A percentile compares a stretch with the other conserved stretches of the same genome.
Evolutionary conservation across 2,888 invertebrate genomes (phyloP).

Genomic region (Thymelicus sylvestris): DNA sequence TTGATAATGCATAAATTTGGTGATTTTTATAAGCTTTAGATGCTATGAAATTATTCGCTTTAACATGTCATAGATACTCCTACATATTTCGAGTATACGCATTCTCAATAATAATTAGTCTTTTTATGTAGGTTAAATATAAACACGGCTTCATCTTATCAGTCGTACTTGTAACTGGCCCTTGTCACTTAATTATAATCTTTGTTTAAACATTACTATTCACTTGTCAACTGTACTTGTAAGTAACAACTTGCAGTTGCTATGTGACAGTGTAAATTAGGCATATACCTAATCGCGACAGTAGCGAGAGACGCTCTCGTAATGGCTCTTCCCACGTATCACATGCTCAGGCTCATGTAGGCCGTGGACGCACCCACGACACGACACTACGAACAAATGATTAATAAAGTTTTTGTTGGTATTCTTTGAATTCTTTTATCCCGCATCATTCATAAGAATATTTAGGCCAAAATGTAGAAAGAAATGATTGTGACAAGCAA

Average conservation of each 20-base stretch:
- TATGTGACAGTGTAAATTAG: neutral
- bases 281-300: constrained; percentile 27
- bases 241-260: neutral
- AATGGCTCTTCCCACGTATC: constrained; percentile 40
- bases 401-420: constrained; percentile 15
- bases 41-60: too few species aligned
- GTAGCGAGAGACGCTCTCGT: constrained; percentile 27
- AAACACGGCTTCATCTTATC: too few species aligned
- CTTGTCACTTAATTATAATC: too few species aligned
- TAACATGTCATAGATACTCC: too few species aligned
- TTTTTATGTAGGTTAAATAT: too few species aligned
- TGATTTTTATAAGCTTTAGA: too few species aligned
- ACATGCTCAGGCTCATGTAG: constrained; percentile 27
- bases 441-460: constrained; percentile 2
- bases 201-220: neutral
- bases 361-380: constrained; percentile 38
- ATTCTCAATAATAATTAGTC: too few species aligned
- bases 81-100: too few species aligned
- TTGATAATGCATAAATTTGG: too few species aligned
- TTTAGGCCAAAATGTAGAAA: neutral
- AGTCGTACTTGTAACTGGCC: neutral
- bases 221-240: neutral
- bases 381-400: constrained; percentile 20
- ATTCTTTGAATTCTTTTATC: constrained; percentile 3
- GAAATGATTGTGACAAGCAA: neutral